Evolutionary conservation across 64 coral and sea anemone genomes (phyloP), one percentile per base, ranked within the genome.

Genomic region (Pachyseris speciosa): DNA sequence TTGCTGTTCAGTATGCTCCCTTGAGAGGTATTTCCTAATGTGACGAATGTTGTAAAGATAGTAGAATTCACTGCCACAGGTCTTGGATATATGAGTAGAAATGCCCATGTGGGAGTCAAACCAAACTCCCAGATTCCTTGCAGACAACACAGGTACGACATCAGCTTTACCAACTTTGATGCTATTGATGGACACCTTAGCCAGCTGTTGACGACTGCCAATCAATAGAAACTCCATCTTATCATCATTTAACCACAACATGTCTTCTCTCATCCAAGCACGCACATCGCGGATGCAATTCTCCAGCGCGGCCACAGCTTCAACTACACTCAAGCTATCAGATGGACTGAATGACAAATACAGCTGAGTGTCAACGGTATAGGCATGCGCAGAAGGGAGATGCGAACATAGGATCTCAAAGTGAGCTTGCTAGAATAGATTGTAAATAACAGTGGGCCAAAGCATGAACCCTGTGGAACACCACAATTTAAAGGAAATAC

Each of bases 121-220:
- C 43, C 86, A 88, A 3, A 24, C 12, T 3, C 86, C 86, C 13
- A 88, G 47, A 38, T 88, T 73, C 47, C 74, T 58, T 9, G 75
- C 86, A 8, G 32, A n/a, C 10, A 15, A 38, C n/a, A 27, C 2
- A 22, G 37, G 51, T 47, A 22, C n/a, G n/a, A n/a, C n/a, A n/a
- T n/a, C n/a, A n/a, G n/a, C n/a, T n/a, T 89, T 78, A 10, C 86
- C 86, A 57, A 89, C 19, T 43, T 15, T 52, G 4, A 79, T 47
- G 19, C 13, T 47, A 47, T 52, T 15, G 13, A 4, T 22, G 2
- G 49, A 36, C 15, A 59, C 50, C 19, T 83, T 83, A 30, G 25
- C 41, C 9, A 59, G 79, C 28, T 83, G 79, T 39, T 83, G 50
- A 20, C 31, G n/a, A 30, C 42, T 53, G 29, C 51, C 75, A 24